Percentiles rank a stretch among this genome's conserved stretches.
Conservation (phyloP, 2,797 vertebrate genomes). For the Takifugu rubripes region DNA sequence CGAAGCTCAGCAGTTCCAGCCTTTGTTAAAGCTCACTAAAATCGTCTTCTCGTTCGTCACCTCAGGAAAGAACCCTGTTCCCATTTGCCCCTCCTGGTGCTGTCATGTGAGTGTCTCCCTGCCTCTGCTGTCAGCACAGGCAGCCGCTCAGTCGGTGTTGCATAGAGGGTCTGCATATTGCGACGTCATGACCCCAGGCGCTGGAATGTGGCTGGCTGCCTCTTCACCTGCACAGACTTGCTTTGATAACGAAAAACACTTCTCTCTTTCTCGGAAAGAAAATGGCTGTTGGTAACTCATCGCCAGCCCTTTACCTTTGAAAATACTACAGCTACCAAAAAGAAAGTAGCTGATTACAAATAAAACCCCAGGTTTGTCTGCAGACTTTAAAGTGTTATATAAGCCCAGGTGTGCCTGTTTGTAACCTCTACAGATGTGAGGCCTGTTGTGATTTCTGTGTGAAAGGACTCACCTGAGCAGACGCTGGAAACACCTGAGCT, state of each 20-base stretch:
- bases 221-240: constrained; percentile 73
- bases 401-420: neutral
- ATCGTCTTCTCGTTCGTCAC: no score
- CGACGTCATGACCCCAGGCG: constrained; percentile 47
- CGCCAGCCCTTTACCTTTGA: neutral
- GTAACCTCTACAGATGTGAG: constrained; percentile 5
- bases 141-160: constrained; percentile 17
- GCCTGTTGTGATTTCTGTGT: neutral
- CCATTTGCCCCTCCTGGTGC: no score
- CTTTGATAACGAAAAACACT: constrained; percentile 42
- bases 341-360: neutral
- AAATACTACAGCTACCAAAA: neutral
- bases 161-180: constrained; percentile 42
- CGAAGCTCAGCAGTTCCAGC: no score
- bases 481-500: neutral
- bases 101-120: neutral
- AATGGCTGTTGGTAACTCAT: constrained; percentile 8
- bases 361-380: neutral
- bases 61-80: no score
- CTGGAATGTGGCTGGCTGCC: constrained; percentile 63
- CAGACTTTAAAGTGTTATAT: neutral
- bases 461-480: neutral
- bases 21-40: no score
- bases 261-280: constrained; percentile 19
- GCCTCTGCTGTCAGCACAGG: constrained; percentile 17